Evolutionary conservation across 2,113 vertebrate genomes (phyloP).

Genomic region (Campylorhamphus procurvoides): DNA sequence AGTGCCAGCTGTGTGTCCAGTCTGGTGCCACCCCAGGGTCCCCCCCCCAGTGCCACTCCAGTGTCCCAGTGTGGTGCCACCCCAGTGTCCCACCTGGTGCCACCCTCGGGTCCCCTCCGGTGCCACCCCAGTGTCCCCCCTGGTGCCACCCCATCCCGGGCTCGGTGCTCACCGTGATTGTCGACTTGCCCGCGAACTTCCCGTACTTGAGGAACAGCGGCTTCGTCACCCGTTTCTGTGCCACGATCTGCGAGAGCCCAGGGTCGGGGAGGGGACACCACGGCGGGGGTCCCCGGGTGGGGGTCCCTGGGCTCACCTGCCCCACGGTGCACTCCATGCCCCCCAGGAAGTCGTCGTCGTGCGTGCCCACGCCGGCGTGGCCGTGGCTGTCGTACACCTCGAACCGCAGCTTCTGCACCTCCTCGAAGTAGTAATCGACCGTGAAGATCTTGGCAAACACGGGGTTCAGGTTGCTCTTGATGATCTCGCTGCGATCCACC

Average conservation of each 20-base stretch:
- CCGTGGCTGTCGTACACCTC: slow-evolving; percentile 93
- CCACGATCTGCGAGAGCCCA: slow-evolving; percentile 84
- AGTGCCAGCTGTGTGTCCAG: background rate
- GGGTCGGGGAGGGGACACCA: accelerated
- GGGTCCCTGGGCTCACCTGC: slow-evolving; percentile 76
- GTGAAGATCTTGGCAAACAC: slow-evolving; percentile 93
- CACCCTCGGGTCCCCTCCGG: background rate
- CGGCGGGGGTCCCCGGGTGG: accelerated
- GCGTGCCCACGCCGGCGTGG: slow-evolving; percentile 82
- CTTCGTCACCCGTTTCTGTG: slow-evolving; percentile 91
- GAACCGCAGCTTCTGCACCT: slow-evolving; percentile 93
- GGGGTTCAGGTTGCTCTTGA: slow-evolving; percentile 93
- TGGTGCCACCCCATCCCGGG: background rate
- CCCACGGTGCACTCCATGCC: slow-evolving; percentile 92
- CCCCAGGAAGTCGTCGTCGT: slow-evolving; percentile 92
- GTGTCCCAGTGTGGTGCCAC: background rate
- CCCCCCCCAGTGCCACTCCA: background rate
- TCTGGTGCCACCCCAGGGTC: background rate
- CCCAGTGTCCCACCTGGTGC: background rate
- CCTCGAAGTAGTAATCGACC: slow-evolving; percentile 93
- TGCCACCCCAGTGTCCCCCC: background rate
- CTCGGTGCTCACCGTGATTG: slow-evolving; percentile 83
- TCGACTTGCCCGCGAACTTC: slow-evolving; percentile 92
- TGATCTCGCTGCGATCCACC: slow-evolving; percentile 93
- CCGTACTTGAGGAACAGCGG: slow-evolving; percentile 89